Evolutionary conservation across 2,113 vertebrate genomes (phyloP).

Genomic region (Nothocercus nigrocapillus): DNA sequence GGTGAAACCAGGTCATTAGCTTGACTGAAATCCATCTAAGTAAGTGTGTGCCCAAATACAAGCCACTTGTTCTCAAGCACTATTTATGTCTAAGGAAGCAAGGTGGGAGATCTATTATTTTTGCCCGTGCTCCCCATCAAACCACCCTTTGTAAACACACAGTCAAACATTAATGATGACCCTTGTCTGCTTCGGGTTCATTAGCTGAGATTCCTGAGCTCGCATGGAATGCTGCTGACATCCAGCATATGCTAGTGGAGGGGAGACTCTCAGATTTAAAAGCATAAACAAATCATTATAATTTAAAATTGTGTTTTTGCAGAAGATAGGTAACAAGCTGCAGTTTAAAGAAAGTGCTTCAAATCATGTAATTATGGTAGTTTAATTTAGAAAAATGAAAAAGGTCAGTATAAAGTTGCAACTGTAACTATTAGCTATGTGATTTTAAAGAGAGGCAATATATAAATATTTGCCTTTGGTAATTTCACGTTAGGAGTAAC

Average conservation of each 20-base stretch:
- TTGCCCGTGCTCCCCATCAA: neutral
- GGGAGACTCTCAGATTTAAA: neutral
- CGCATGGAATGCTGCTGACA: conserved; percentile 30
- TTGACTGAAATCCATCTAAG: neutral
- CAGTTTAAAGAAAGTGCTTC: conserved; percentile 15
- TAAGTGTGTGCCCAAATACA: neutral
- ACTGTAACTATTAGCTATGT: neutral
- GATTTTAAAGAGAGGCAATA: conserved; percentile 11
- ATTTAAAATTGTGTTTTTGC: neutral
- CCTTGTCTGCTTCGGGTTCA: conserved; percentile 40
- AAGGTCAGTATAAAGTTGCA: neutral
- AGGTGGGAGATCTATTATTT: conserved; percentile 54
- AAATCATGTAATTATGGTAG: neutral
- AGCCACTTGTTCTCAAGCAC: conserved; percentile 35
- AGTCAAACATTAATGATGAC: conserved; percentile 55
- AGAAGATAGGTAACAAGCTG: neutral
- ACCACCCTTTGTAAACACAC: conserved; percentile 41
- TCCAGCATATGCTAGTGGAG: neutral
- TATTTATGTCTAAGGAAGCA: conserved; percentile 41
- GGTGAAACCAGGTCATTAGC: neutral
- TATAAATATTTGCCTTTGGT: neutral
- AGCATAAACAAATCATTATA: neutral
- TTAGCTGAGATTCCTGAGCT: neutral
- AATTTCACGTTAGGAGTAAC: neutral
- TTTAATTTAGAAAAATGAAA: neutral